Evolutionary conservation across 2,888 invertebrate genomes (phyloP).

Genomic region (Agrochola lychnidis): DNA sequence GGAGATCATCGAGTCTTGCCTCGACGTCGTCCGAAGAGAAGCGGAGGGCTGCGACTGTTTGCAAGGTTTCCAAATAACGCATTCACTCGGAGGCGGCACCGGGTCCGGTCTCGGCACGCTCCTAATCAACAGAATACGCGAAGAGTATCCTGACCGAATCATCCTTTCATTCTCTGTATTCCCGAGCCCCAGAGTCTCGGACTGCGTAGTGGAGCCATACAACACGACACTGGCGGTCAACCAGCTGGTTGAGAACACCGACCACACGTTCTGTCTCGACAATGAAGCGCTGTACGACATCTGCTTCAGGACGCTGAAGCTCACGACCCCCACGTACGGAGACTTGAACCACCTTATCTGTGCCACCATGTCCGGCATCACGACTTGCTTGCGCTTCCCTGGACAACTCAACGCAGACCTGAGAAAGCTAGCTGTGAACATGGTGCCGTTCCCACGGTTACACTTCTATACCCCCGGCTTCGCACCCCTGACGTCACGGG

Average conservation of each 20-base stretch:
- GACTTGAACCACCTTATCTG: slow-evolving; percentile 96
- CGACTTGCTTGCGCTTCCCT: slow-evolving; percentile 94
- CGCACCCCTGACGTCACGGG: slow-evolving; percentile 94
- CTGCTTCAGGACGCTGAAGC: slow-evolving; percentile 94
- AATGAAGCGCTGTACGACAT: slow-evolving; percentile 94
- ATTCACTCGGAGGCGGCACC: slow-evolving; percentile 92
- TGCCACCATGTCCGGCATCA: slow-evolving; percentile 96
- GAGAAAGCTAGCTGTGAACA: slow-evolving; percentile 86
- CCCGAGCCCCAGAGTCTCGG: slow-evolving; percentile 95
- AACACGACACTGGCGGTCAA: slow-evolving; percentile 96
- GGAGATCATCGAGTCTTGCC: slow-evolving; percentile 95
- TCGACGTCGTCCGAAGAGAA: slow-evolving; percentile 95
- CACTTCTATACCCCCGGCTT: slow-evolving; percentile 91
- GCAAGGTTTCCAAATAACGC: slow-evolving; percentile 96
- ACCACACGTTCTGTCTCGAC: slow-evolving; percentile 93
- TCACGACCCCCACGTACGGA: slow-evolving; percentile 94
- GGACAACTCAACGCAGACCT: slow-evolving; percentile 88
- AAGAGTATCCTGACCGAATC: slow-evolving; percentile 97
- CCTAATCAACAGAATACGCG: slow-evolving; percentile 95
- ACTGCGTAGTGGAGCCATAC: slow-evolving; percentile 92
- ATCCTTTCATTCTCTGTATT: slow-evolving; percentile 95
- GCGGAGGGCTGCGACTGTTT: slow-evolving; percentile 97
- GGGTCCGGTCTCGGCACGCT: slow-evolving; percentile 91
- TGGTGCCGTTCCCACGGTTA: slow-evolving; percentile 92
- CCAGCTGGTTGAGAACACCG: slow-evolving; percentile 94